phyloP scores from a whole-genome alignment of 2,888 invertebrate genomes.

The Pristionchus mayeri region DNA sequence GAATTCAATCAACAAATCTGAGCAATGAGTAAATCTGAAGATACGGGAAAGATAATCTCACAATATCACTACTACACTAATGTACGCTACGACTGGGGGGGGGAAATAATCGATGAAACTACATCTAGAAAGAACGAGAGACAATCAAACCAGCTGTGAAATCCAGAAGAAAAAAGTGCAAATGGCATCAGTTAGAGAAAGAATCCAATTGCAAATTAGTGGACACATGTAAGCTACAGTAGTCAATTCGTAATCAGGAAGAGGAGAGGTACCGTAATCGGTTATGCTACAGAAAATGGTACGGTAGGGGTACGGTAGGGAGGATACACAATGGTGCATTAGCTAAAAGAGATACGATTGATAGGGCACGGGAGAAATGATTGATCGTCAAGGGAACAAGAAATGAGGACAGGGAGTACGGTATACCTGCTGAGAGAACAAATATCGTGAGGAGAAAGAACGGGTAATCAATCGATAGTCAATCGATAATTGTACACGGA shows the following conservation, averaged over 20 bases:
- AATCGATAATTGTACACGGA: conserved; percentile 37
- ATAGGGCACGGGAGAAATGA: neutral
- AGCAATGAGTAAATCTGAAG: neutral
- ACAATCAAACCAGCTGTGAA: conserved; percentile 32
- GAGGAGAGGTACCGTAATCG: neutral
- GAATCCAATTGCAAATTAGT: conserved; percentile 31
- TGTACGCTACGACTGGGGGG: conserved; percentile 10
- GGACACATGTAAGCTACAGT: neutral
- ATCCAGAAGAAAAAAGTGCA: neutral
- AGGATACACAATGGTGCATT: too few species aligned
- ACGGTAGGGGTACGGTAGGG: neutral
- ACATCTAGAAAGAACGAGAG: conserved; percentile 32
- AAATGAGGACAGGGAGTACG: neutral
- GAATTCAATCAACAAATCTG: neutral
- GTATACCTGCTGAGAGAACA: conserved; percentile 36
- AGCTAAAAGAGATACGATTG: conserved; percentile 28
- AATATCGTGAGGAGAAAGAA: conserved; percentile 36
- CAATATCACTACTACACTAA: conserved; percentile 12
- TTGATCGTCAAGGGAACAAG: neutral
- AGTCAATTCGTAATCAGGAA: conserved; percentile 15
- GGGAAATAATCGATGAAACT: conserved; percentile 21
- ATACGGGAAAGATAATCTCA: neutral
- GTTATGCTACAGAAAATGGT: neutral
- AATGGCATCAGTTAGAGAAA: neutral
- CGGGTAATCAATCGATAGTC: conserved; percentile 22